Conservation (phyloP, 2,888 invertebrate genomes). For the Trimorus sp. region DNA sequence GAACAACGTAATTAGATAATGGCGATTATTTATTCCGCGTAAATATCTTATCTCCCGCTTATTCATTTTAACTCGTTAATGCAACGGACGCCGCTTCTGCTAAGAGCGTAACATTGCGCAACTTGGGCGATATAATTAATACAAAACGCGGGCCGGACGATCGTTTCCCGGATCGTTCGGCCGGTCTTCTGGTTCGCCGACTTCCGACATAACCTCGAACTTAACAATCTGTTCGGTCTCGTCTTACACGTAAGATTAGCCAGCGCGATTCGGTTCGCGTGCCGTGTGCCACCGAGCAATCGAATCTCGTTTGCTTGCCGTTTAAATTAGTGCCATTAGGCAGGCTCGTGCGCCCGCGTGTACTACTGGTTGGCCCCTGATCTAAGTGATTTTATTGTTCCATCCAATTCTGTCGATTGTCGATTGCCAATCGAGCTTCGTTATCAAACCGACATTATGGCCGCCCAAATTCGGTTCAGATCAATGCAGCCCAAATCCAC, state of each 20-base stretch:
- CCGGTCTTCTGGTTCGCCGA: no score
- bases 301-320: slow-evolving; percentile 68
- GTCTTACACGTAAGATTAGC: slow-evolving; percentile 57
- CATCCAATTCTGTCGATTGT: slow-evolving; percentile 55
- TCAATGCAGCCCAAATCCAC: slow-evolving; percentile 4
- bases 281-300: slow-evolving; percentile 65
- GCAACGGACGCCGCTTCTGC: no score
- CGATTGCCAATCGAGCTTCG: slow-evolving; percentile 40
- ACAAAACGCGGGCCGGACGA: no score
- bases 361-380: slow-evolving; percentile 24
- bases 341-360: slow-evolving; percentile 28
- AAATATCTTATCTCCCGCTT: no score
- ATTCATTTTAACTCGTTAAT: no score
- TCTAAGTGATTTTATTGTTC: slow-evolving; percentile 52
- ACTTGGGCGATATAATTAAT: no score
- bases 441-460: slow-evolving; percentile 43
- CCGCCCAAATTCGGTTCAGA: slow-evolving; percentile 26
- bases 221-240: slow-evolving; percentile 38
- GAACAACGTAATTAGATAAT: background rate
- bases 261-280: slow-evolving; percentile 55
- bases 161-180: no score
- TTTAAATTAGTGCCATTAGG: slow-evolving; percentile 72
- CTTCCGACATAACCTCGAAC: slow-evolving; percentile 35
- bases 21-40: background rate
- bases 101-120: no score